Base-by-base conservation (phyloP, 1,140 invertebrate genomes). In the Aphis craccivora region DNA sequence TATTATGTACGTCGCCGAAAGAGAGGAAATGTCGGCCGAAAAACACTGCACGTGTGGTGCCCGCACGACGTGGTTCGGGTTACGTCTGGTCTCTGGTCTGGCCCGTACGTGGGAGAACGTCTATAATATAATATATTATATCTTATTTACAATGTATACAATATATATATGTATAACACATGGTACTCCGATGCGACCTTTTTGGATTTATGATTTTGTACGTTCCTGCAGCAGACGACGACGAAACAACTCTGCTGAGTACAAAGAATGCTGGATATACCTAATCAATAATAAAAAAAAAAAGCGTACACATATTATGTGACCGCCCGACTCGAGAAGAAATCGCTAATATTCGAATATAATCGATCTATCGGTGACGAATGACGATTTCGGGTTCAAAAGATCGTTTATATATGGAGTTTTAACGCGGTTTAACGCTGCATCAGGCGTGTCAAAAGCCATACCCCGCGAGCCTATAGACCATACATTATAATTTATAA, bases 31-130 rank as follows among this genome's bases (percentile, higher is more conserved):
- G 43, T 89, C 88, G 88, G 22, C 9, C 51, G 87, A 89, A 89
- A 89, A 89, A 55, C 86, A 35, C 86, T 48, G 35, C 88, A 89
- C 88, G 88, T 89, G 88, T 30, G n/a, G n/a, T 53, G 48, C 88
- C 88, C 88, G 35, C 51, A 89, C 88, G 51, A 25, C 35, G 88
- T 18, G 51, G 88, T 89, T 89, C 88, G 88, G 51, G 9, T 89
- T 89, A 89, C 88, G 30, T 43, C 40, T 45, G 84, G 84, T 43
- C 84, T 43, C 43, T 76, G 14, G 25, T 67, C 4, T n/a, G 60
- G 60, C n/a, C 60, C 60, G n/a, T 76, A 76, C 60, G 60, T 76
- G 60, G 60, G 60, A 76, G 60, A 76, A 76, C 60, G n/a, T 2
- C 60, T 35, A 76, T 76, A n/a, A 67, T 67, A n/a, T 67, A 60